Conservation (phyloP, 2,888 invertebrate genomes). For the Agrenia bidenticulata region DNA sequence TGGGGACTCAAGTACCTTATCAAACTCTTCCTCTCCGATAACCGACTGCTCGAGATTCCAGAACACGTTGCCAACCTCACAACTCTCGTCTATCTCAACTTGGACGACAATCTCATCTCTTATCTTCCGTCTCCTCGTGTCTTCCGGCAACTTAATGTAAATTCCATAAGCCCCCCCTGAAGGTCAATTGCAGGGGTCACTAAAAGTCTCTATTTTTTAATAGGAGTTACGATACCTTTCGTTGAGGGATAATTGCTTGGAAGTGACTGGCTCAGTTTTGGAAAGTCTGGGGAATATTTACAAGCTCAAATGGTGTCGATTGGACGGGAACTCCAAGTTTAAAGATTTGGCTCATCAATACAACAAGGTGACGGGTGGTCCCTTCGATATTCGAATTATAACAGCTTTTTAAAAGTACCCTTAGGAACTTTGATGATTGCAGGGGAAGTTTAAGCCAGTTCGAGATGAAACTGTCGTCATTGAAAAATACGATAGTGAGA, state of each 20-base stretch:
- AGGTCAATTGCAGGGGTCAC: no score
- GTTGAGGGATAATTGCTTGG: not conserved
- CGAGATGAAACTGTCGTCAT: no score
- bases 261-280: not conserved
- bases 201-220: not conserved
- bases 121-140: not conserved
- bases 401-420: no score
- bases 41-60: slow-evolving; percentile 24
- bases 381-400: no score
- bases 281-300: not conserved
- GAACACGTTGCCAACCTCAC: not conserved
- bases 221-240: slow-evolving; percentile 1
- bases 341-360: no score
- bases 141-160: no score
- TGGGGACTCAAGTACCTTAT: not conserved
- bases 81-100: slow-evolving; percentile 18
- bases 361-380: no score
- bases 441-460: no score
- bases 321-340: not conserved
- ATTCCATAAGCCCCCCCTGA: no score
- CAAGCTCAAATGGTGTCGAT: not conserved
- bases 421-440: no score
- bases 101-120: slow-evolving; percentile 4
- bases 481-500: no score
- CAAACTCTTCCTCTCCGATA: slow-evolving; percentile 7